Evolutionary conservation across 2,113 vertebrate species (phyloP), one percentile per base, ranked within the genome.

Genomic region (Platycercus adscitus): DNA sequence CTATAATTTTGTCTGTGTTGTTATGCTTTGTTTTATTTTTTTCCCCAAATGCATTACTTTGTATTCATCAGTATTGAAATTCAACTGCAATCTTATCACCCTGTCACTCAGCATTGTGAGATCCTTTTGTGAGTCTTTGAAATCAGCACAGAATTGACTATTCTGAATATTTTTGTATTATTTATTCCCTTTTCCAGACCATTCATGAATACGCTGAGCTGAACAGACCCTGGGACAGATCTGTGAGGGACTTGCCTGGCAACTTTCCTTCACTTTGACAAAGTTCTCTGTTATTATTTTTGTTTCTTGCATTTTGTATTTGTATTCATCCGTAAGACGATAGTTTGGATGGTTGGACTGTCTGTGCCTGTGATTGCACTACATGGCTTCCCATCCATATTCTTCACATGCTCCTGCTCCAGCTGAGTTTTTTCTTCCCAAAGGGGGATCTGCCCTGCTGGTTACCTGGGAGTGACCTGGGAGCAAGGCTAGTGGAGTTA

Each of bases 71-170:
- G 10, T 86, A 86, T 24, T 88, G 39, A 95, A 94, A 95, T 94
- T 92, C 69, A 73, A 50, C 46, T 50, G 64, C 86, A 84, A 8
- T 95, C 37, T 66, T 84, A 71, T 88, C 68, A 71, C n/a, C 2
- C 47, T 92, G 64, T 78, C 82, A 81, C 50, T 96, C 76, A 86
- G 55, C 69, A 84, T 66, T 86, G 76, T 88, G 47, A 88, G 28
- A 55, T 93, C 29, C 88, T 92, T 94, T 91, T 92, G 86, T 88
- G 39, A 88, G 77, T 19, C 79, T 96, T 92, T 86, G 76, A 94
- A 95, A 92, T 94, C 83, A 93, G 55, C 46, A 81, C 64, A 78
- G 68, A 95, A 83, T 43, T 86, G 82, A 86, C 25, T 81, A 25
- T 78, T 90, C 64, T 92, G 86, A 93, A 88, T 81, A 92, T 71